A percentile compares a stretch with the other conserved stretches of the same genome.
Conservation (phyloP, 2,797 vertebrate species). For the Merluccius polli region DNA sequence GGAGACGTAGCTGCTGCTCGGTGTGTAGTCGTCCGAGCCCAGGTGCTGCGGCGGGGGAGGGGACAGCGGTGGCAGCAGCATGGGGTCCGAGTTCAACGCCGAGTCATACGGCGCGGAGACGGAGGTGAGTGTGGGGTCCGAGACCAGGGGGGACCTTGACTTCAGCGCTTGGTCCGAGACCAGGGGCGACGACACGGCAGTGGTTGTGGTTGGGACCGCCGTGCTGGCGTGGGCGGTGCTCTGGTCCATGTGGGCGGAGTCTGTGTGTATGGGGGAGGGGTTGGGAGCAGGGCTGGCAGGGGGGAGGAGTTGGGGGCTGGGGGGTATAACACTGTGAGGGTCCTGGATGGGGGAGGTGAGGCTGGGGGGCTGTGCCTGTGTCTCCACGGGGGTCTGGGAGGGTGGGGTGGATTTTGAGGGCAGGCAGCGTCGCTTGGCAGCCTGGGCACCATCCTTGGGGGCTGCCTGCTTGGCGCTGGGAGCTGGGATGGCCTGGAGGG, state of each 20-base stretch:
- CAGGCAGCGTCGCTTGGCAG: slow-evolving; percentile 79
- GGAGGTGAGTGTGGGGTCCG: slow-evolving; percentile 41
- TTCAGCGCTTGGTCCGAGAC: slow-evolving; percentile 33
- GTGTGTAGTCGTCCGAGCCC: slow-evolving; percentile 65
- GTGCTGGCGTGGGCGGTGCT: slow-evolving; percentile 8
- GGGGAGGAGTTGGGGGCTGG: slow-evolving; percentile 20
- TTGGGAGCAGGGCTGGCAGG: slow-evolving; percentile 5
- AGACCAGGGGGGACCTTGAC: slow-evolving; percentile 12
- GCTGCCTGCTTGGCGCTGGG: slow-evolving; percentile 61
- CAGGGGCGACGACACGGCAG: slow-evolving; percentile 24
- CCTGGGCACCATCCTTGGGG: slow-evolving; percentile 27
- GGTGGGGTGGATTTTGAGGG: slow-evolving; percentile 28
- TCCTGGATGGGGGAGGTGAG: not conserved
- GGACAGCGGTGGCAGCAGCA: slow-evolving; percentile 57
- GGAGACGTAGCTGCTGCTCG: slow-evolving; percentile 75
- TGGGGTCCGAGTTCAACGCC: slow-evolving; percentile 59
- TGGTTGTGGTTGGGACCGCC: not conserved
- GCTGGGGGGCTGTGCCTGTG: not conserved
- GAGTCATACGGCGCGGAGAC: slow-evolving; percentile 38
- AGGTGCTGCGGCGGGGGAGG: slow-evolving; percentile 38
- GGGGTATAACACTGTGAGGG: slow-evolving; percentile 42
- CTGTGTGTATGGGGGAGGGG: not conserved
- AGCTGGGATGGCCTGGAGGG: slow-evolving; percentile 47
- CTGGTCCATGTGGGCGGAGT: slow-evolving; percentile 48
- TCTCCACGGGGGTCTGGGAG: slow-evolving; percentile 29